A percentile compares a stretch with the other conserved stretches of the same genome.
Evolutionary conservation across 2,797 vertebrate genomes (phyloP).

Genomic region (Mareca penelope): DNA sequence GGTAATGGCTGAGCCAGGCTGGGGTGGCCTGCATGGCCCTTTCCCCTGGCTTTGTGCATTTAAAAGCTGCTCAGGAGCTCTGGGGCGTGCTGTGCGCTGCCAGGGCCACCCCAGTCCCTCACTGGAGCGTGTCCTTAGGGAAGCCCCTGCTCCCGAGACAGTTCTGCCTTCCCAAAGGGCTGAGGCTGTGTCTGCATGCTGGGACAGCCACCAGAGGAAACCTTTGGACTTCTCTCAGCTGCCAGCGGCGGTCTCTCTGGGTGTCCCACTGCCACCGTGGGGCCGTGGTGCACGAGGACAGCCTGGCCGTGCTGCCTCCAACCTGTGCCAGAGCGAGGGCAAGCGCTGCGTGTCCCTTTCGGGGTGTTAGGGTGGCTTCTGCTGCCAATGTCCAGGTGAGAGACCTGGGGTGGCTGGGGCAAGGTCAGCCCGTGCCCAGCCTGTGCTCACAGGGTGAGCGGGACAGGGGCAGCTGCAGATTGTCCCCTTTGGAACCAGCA

Average conservation of each 20-base stretch:
- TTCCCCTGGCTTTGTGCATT: fast-evolving
- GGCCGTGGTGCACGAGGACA: too few species aligned
- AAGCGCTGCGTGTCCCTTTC: neutral
- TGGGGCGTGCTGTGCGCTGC: neutral
- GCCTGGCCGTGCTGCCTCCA: neutral
- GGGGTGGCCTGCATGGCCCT: neutral
- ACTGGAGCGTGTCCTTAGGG: neutral
- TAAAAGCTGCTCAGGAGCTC: neutral
- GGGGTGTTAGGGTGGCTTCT: neutral
- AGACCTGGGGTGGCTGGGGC: neutral
- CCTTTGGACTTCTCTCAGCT: neutral
- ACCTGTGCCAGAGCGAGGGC: neutral
- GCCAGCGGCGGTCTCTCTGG: fast-evolving
- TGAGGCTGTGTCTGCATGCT: fast-evolving
- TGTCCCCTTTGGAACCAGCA: neutral
- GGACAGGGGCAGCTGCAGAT: neutral
- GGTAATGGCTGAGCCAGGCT: fast-evolving
- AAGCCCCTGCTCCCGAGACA: neutral
- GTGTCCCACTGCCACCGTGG: too few species aligned
- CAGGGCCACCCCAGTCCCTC: neutral
- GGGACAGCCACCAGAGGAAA: neutral
- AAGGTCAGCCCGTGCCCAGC: neutral
- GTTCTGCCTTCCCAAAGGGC: neutral
- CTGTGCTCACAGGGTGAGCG: neutral
- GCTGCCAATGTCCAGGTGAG: neutral